These are phyloP conservation scores for Agrilus cyanescens DNA, from an alignment of 2,888 invertebrate species.

Conservation along the genomic window DNA sequence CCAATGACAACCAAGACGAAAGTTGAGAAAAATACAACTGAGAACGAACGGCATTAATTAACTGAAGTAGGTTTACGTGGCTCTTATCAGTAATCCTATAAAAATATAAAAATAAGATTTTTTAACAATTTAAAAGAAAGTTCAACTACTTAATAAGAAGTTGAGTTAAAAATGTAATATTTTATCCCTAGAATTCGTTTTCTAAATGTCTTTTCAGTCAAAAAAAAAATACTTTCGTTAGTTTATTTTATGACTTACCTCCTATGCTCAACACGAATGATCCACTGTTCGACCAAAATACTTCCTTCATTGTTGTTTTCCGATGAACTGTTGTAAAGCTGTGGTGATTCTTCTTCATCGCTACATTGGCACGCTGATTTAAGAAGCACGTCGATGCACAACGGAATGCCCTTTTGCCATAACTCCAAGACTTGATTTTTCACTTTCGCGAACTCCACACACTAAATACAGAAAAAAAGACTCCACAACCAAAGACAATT, in stretches of 20 bases:
- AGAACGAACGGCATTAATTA: slow-evolving; percentile 86
- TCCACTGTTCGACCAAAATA: slow-evolving; percentile 73
- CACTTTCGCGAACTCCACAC: slow-evolving; percentile 41
- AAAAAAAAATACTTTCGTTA: background rate
- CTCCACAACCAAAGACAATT: background rate
- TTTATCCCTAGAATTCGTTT: too few species aligned
- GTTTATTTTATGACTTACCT: slow-evolving; percentile 36
- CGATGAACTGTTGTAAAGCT: slow-evolving; percentile 27
- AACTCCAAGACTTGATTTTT: slow-evolving; percentile 46
- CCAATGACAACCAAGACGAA: slow-evolving; percentile 72
- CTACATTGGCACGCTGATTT: slow-evolving; percentile 56
- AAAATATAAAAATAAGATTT: slow-evolving; percentile 12
- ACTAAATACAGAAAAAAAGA: slow-evolving; percentile 32
- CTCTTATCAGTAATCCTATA: slow-evolving; percentile 38
- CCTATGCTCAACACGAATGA: slow-evolving; percentile 51
- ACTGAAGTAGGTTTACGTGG: slow-evolving; percentile 51
- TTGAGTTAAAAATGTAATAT: too few species aligned
- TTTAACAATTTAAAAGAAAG: background rate
- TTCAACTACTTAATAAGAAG: too few species aligned
- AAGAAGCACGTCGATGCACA: slow-evolving; percentile 72
- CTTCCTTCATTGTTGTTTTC: slow-evolving; percentile 37
- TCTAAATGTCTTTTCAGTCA: too few species aligned
- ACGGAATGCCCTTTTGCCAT: slow-evolving; percentile 58
- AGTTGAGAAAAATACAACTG: slow-evolving; percentile 95
- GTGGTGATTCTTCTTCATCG: slow-evolving; percentile 19